Evolutionary conservation across 2,888 invertebrate genomes (phyloP).

Genomic region (Nomada ferruginata): DNA sequence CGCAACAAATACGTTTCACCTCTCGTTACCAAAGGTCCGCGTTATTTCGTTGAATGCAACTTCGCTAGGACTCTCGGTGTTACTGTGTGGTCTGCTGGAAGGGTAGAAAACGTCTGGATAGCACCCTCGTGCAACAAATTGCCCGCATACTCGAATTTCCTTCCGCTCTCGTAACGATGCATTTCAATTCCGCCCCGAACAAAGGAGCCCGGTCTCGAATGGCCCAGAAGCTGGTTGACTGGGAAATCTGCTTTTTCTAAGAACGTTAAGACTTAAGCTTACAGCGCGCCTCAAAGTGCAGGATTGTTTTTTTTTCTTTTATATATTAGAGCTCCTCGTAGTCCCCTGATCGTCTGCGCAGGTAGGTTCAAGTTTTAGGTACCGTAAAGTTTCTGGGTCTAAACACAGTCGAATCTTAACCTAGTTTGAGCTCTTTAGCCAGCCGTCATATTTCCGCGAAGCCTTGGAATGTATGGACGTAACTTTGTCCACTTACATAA

Average conservation of each 20-base stretch:
- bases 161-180: background rate
- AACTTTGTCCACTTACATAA: background rate
- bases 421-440: slow-evolving; percentile 10
- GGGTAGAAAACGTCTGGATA: background rate
- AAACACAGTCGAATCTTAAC: slow-evolving; percentile 4
- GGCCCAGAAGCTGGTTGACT: background rate
- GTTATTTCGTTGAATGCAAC: background rate
- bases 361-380: too few relatives aligned
- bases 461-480: background rate
- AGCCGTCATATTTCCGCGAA: background rate
- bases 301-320: background rate
- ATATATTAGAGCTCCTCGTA: too few relatives aligned
- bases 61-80: too few relatives aligned
- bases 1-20: slow-evolving; percentile 45
- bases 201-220: background rate
- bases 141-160: slow-evolving; percentile 1
- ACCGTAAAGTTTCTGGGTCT: background rate
- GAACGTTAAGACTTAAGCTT: background rate
- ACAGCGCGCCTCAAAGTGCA: background rate
- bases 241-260: background rate
- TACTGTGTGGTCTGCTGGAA: background rate
- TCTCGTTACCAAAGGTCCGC: background rate
- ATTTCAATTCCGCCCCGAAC: background rate
- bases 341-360: too few relatives aligned
- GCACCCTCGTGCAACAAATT: background rate